These are phyloP conservation scores for Sylvia atricapilla DNA, from an alignment of 2,113 vertebrate species.

Conservation along the genomic window DNA sequence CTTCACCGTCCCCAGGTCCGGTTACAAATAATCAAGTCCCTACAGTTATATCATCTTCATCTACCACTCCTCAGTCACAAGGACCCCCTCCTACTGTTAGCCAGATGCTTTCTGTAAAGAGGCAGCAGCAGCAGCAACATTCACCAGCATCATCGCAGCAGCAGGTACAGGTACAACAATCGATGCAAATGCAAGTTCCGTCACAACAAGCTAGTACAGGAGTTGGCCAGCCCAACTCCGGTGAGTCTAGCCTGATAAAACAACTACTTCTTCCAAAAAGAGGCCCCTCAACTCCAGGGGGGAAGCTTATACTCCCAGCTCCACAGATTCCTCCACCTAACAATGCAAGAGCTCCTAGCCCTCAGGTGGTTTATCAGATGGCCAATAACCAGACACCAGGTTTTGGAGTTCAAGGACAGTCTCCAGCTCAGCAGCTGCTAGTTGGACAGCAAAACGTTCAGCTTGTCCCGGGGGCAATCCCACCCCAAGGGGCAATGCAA, in stretches of 20 bases:
- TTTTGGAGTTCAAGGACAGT: conserved; percentile 83
- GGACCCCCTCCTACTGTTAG: conserved; percentile 86
- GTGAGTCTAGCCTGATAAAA: conserved; percentile 98
- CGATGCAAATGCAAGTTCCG: conserved; percentile 80
- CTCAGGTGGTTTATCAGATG: conserved; percentile 95
- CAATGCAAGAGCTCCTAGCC: conserved; percentile 85
- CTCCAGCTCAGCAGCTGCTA: conserved; percentile 85
- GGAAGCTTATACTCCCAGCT: conserved; percentile 96
- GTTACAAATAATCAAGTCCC: conserved; percentile 77
- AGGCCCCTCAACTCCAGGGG: conserved; percentile 94
- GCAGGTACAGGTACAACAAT: conserved; percentile 77
- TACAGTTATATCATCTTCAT: conserved; percentile 75
- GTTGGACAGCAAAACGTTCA: conserved; percentile 91
- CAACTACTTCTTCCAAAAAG: conserved; percentile 98
- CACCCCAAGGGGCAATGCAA: conserved; percentile 84
- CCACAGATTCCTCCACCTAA: conserved; percentile 94
- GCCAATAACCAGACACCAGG: conserved; percentile 83
- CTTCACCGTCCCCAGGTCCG: conserved; percentile 78
- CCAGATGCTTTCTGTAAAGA: conserved; percentile 92
- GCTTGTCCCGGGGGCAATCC: conserved; percentile 88
- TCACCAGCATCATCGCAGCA: conserved; percentile 78
- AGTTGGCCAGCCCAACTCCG: conserved; percentile 82
- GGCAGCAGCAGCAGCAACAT: conserved; percentile 85
- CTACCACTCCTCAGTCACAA: conserved; percentile 81
- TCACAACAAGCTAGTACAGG: conserved; percentile 76